A percentile compares a stretch with the other conserved stretches of the same genome.
phyloP scores from a whole-genome alignment of 2,113 vertebrate genomes.

The Bucco capensis region DNA sequence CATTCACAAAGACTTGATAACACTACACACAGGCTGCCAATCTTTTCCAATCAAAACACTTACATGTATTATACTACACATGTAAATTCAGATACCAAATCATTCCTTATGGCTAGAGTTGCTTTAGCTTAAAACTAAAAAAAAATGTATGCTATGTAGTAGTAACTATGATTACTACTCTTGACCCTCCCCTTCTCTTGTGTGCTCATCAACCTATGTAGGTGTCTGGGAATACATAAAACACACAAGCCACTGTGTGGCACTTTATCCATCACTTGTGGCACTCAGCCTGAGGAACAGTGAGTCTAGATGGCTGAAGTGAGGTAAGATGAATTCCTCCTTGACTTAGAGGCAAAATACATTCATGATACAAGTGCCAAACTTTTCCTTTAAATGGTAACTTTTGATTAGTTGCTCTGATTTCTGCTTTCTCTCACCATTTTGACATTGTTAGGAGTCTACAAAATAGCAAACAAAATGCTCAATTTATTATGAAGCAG shows the following conservation, averaged over 20 bases:
- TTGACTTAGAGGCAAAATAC: not conserved
- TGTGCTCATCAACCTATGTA: not conserved
- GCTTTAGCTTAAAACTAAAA: not conserved
- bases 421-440: not conserved
- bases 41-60: not conserved
- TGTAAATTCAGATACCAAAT: not conserved
- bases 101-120: not conserved
- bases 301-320: not conserved
- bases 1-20: not conserved
- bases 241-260: not conserved
- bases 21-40: not conserved
- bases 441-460: not conserved
- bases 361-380: not conserved
- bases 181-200: not conserved
- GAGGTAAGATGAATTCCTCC: not conserved
- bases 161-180: not conserved
- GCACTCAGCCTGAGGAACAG: not conserved
- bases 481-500: not conserved
- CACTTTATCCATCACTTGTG: not conserved
- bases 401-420: not conserved
- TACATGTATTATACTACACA: not conserved
- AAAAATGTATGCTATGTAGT: not conserved
- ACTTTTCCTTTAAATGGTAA: not conserved
- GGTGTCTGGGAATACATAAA: not conserved
- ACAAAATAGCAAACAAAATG: not conserved